Percentiles rank a stretch among this genome's conserved stretches.
phyloP scores from a whole-genome alignment of 2,113 vertebrate species.

The Sisor rabdophorus region DNA sequence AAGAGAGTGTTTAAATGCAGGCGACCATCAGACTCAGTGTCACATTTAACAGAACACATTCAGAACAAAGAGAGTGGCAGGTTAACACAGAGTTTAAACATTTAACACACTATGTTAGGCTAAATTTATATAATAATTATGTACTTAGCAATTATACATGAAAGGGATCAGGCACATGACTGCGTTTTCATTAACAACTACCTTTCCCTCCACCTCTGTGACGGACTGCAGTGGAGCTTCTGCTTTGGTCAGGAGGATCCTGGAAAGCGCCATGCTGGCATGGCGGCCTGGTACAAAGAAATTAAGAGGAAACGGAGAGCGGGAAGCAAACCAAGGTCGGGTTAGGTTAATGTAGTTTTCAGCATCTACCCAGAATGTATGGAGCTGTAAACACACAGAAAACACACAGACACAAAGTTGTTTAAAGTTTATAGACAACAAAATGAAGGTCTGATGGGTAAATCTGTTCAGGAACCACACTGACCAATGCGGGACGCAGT shows the following conservation, averaged over 20 bases:
- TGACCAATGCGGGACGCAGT: constrained; percentile 84
- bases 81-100: too few species aligned
- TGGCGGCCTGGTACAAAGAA: constrained; percentile 82
- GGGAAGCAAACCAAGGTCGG: constrained; percentile 92
- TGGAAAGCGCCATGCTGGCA: constrained; percentile 79
- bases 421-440: not conserved
- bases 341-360: constrained; percentile 92
- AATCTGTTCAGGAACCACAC: constrained; percentile 11
- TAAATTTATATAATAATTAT: not conserved
- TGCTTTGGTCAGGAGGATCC: constrained; percentile 86
- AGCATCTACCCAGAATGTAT: constrained; percentile 96
- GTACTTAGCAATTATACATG: not conserved
- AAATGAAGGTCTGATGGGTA: not conserved
- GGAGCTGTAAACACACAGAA: constrained; percentile 71
- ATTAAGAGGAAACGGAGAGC: constrained; percentile 85
- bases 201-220: constrained; percentile 89
- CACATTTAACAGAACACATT: not conserved
- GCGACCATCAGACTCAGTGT: constrained; percentile 1
- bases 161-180: not conserved
- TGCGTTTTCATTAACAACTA: constrained; percentile 48
- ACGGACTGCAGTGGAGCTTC: constrained; percentile 80
- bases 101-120: not conserved
- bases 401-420: too few species aligned
- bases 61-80: not conserved
- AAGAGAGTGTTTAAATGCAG: constrained; percentile 22